These are phyloP conservation scores for Glyphotaelius pellucidus DNA, from an alignment of 2,888 invertebrate species.

Conservation along the genomic window DNA sequence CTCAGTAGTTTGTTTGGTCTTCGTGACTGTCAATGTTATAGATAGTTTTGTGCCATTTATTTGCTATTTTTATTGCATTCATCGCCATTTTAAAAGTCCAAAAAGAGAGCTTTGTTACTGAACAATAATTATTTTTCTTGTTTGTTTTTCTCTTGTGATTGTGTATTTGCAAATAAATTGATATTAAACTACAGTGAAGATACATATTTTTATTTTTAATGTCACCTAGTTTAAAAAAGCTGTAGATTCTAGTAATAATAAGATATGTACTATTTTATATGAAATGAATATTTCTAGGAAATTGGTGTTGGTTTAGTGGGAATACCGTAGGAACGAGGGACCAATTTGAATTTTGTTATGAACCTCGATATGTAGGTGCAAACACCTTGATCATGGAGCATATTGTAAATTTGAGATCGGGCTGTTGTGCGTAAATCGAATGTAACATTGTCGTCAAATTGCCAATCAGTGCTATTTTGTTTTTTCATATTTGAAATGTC, in stretches of 20 bases:
- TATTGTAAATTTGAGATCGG: not conserved
- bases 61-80: not conserved
- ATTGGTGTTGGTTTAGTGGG: not conserved
- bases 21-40: not conserved
- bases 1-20: not conserved
- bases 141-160: not conserved
- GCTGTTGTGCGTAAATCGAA: too few relatives aligned
- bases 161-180: not conserved
- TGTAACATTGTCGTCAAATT: too few relatives aligned
- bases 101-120: not conserved
- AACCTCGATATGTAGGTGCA: not conserved
- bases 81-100: not conserved
- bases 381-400: not conserved
- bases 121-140: not conserved
- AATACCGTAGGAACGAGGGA: not conserved
- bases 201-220: not conserved
- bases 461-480: too few relatives aligned
- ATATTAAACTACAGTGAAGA: not conserved
- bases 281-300: not conserved
- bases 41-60: not conserved
- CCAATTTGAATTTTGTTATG: not conserved
- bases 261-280: not conserved
- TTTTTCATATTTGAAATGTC: too few relatives aligned
- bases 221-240: not conserved
- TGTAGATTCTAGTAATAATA: not conserved